Base-by-base conservation (phyloP, 2,888 invertebrate genomes). In the Tholera decimalis region DNA sequence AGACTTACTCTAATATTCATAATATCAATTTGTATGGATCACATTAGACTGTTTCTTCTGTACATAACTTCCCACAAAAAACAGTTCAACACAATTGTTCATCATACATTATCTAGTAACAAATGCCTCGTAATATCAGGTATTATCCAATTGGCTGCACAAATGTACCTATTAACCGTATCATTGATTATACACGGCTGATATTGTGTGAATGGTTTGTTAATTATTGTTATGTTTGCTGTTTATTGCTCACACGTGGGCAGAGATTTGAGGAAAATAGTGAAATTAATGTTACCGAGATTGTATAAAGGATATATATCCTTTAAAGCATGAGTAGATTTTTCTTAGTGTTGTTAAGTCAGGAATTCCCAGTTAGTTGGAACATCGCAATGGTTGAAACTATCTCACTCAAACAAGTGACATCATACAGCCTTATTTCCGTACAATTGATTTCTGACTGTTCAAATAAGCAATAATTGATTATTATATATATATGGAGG, bases 141-240 rank as follows among this genome's bases (percentile, higher is more conserved):
- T 28, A 81, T 82, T 79, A 83, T 64, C 67, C 64, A 67, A 75
- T 79, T 80, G 62, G 37, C 50, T 43, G 54, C 63, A 79, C 55
- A 69, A 54, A 61, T 50, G 64, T 30, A 55, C 64, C 76, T 70
- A 73, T 67, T 73, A 73, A 18, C 57, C 74, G 57, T 61, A 50
- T 46, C 66, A 79, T 77, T 65, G 73, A 77, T 83, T 80, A 61
- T 51, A 9, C 39, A 37, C 46, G 67, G 35, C n/a, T 53, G 43
- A 61, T 64, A 53, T n/a, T 41, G 33, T 6, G 9, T 43, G 20
- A 47, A 46, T 46, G 30, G 37, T 20, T 47, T 22, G 13, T 41
- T 41, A 18, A 65, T 65, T 37, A 33, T 35, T 15, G 44, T 55
- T 33, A 22, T 57, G 2, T 64, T 20, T 20, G 50, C 11, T 18